Conservation (phyloP, 1,140 invertebrate genomes). For the Conus ventricosus region DNA sequence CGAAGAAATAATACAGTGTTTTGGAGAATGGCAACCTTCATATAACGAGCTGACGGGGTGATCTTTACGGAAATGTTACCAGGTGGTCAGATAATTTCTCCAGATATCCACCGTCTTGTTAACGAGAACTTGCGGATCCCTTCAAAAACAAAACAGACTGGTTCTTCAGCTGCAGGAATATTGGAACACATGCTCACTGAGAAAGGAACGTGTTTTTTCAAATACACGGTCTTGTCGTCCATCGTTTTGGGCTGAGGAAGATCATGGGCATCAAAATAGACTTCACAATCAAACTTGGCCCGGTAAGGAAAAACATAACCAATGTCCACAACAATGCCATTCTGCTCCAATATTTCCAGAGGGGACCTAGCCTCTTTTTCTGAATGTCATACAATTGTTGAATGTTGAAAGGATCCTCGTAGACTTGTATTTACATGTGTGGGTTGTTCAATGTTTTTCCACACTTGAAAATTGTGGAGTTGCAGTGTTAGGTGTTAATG, state of each 20-base stretch:
- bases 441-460: too few species aligned
- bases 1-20: too few species aligned
- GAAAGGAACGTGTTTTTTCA: neutral
- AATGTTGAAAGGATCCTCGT: too few species aligned
- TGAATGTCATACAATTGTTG: too few species aligned
- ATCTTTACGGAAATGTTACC: neutral
- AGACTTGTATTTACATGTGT: too few species aligned
- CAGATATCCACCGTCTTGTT: slow-evolving; percentile 36
- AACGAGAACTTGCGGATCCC: neutral
- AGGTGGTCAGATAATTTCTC: neutral
- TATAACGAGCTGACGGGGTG: neutral
- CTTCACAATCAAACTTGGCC: slow-evolving; percentile 17
- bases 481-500: too few species aligned
- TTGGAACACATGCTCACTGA: neutral
- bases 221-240: neutral
- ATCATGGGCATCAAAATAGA: neutral
- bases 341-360: neutral
- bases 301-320: neutral
- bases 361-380: neutral
- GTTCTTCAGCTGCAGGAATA: neutral
- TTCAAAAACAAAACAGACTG: neutral
- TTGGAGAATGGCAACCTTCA: too few species aligned
- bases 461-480: too few species aligned
- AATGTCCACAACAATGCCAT: neutral
- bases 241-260: neutral